Evolutionary conservation across 2,113 vertebrate genomes (phyloP).

Genomic region (Australoheros scitulus): DNA sequence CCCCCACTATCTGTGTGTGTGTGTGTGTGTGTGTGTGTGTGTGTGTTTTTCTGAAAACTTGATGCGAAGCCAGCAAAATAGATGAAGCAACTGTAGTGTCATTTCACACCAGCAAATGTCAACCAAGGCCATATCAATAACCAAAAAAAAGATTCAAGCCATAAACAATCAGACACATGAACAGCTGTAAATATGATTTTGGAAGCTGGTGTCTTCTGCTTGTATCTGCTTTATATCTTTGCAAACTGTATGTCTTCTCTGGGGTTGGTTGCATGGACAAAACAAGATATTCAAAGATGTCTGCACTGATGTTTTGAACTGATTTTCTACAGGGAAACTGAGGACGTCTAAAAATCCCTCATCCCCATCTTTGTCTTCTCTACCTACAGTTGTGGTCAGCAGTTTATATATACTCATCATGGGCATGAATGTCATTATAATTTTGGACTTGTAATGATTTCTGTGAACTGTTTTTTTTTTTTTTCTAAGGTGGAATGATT

Average conservation of each 20-base stretch:
- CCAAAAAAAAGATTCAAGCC: background rate
- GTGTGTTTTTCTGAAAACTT: constrained; percentile 15
- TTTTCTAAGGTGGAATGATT: too few species aligned
- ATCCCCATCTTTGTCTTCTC: too few species aligned
- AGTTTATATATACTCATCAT: too few species aligned
- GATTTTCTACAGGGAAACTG: background rate
- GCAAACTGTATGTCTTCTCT: background rate
- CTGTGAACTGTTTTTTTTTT: too few species aligned
- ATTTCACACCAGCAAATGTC: constrained; percentile 5
- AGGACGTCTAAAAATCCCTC: too few species aligned
- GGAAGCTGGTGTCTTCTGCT: background rate
- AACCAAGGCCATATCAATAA: constrained; percentile 27
- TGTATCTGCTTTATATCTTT: background rate
- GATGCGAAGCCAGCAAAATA: constrained; percentile 9
- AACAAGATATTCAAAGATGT: background rate
- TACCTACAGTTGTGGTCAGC: background rate
- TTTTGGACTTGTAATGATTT: too few species aligned
- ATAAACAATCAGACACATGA: background rate
- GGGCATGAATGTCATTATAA: too few species aligned
- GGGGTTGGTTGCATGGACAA: background rate
- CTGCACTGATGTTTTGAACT: background rate
- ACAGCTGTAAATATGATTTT: background rate
- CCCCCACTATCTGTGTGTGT: background rate
- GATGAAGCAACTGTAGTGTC: constrained; percentile 19
- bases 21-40: background rate